Evolutionary conservation across 2,888 invertebrate species (phyloP), one percentile per base, ranked within the genome.

Genomic region (Dolomedes plantarius): DNA sequence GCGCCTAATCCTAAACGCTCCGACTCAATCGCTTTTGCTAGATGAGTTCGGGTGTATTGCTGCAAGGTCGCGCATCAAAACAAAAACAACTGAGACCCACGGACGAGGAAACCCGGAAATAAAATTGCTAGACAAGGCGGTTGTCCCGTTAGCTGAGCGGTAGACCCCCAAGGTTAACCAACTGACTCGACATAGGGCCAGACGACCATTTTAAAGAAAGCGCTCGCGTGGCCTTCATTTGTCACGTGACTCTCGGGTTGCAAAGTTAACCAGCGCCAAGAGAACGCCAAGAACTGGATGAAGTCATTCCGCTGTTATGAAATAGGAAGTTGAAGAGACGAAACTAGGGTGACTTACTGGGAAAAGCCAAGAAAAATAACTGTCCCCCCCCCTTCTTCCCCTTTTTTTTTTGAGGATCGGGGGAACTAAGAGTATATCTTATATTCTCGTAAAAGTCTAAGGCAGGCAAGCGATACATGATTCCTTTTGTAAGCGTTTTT

Each of bases 21-120:
- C 3, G 5, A 23, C 19, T 56, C 56, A 23, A 23, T 23, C 5
- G 23, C 23, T 56, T 16, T 19, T 3, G 32, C 67, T n/a, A 19
- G 36, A 36, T 5, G 29, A 65, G 65, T 65, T 65, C 9, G 31
- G 32, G 67, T 19, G 32, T 67, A n/a, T 67, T 32, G 67, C 67
- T 19, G n/a, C 32, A 67, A 67, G 67, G 67, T 67, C 67, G 36
- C 32, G 32, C 16, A 13, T 67, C 56, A 56, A 67, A 67, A 67
- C 67, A 67, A 67, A 67, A 67, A 67, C 67, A 32, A 32, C 7
- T 19, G 13, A 31, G 31, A 29, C 41, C 29, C 56, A 31, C 13
- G 46, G 67, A 67, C 67, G 76, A 76, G 76, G 64, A 67, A 76
- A 76, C 41, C 76, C 76, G 76, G 76, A 76, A 76, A 76, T 67